Evolutionary conservation across 1,140 invertebrate genomes (phyloP).

Genomic region (Macrobrachium rosenbergii): DNA sequence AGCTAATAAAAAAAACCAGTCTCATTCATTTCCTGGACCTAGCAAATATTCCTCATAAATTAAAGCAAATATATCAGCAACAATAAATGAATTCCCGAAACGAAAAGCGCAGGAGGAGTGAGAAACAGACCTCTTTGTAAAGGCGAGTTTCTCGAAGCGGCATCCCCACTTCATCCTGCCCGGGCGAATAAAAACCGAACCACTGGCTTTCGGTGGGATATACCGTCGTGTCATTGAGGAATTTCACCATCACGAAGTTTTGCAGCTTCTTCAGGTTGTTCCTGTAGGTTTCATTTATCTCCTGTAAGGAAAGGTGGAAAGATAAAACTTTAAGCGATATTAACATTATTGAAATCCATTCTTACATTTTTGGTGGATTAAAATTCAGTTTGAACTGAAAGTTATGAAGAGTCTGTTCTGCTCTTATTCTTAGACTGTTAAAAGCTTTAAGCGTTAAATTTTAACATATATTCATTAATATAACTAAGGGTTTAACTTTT

Average conservation of each 20-base stretch:
- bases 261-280: conserved; percentile 84
- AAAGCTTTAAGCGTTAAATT: too few relatives aligned
- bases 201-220: conserved; percentile 90
- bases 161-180: conserved; percentile 73
- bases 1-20: too few relatives aligned
- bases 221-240: conserved; percentile 92
- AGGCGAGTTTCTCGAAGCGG: conserved; percentile 71
- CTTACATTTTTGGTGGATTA: too few relatives aligned
- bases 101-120: conserved; percentile 14
- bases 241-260: conserved; percentile 94
- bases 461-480: too few relatives aligned
- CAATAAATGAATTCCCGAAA: background rate
- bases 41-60: background rate
- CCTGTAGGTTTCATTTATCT: conserved; percentile 76
- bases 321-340: background rate
- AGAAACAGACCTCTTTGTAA: conserved; percentile 70
- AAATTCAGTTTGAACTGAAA: background rate
- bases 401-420: too few relatives aligned
- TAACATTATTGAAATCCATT: too few relatives aligned
- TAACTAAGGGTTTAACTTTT: too few relatives aligned
- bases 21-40: too few relatives aligned
- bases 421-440: too few relatives aligned
- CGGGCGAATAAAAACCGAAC: conserved; percentile 91
- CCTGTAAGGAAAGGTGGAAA: conserved; percentile 67
- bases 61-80: background rate